phyloP scores from a whole-genome alignment of 2,888 invertebrate genomes.

The Agrochola circellaris region DNA sequence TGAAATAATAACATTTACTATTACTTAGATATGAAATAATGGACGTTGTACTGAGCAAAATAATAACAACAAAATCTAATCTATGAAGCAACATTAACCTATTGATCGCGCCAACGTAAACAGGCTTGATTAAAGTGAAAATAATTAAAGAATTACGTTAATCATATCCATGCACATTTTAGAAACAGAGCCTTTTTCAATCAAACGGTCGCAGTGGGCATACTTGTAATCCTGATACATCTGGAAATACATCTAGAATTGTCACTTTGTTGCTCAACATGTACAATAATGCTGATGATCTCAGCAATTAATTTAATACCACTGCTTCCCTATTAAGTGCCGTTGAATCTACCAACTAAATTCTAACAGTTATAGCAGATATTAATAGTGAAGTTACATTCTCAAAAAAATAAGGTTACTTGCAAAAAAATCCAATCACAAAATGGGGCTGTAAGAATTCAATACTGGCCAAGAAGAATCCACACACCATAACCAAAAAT shows the following conservation, averaged over 20 bases:
- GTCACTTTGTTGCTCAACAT: slow-evolving; percentile 41
- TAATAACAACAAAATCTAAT: slow-evolving; percentile 61
- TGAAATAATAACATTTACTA: slow-evolving; percentile 39
- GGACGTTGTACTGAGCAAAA: slow-evolving; percentile 45
- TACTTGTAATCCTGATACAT: slow-evolving; percentile 85
- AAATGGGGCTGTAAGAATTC: slow-evolving; percentile 40
- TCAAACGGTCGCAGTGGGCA: slow-evolving; percentile 86
- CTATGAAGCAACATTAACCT: slow-evolving; percentile 62
- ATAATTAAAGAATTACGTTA: slow-evolving; percentile 76
- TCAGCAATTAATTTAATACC: slow-evolving; percentile 12
- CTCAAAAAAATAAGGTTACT: slow-evolving; percentile 29
- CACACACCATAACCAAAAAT: slow-evolving; percentile 13
- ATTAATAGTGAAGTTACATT: slow-evolving; percentile 16
- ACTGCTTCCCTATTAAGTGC: slow-evolving; percentile 49
- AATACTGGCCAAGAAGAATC: slow-evolving; percentile 30
- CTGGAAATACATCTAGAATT: slow-evolving; percentile 76
- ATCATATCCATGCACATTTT: slow-evolving; percentile 84
- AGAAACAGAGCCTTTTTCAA: slow-evolving; percentile 78
- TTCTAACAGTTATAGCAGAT: slow-evolving; percentile 24
- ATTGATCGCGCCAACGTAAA: slow-evolving; percentile 60
- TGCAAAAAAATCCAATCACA: slow-evolving; percentile 42
- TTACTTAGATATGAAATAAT: slow-evolving; percentile 38
- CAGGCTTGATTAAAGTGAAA: slow-evolving; percentile 51
- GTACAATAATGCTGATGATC: not conserved
- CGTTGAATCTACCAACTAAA: slow-evolving; percentile 40